Conservation (phyloP, 2,888 invertebrate species). For the Fragum sueziense region DNA sequence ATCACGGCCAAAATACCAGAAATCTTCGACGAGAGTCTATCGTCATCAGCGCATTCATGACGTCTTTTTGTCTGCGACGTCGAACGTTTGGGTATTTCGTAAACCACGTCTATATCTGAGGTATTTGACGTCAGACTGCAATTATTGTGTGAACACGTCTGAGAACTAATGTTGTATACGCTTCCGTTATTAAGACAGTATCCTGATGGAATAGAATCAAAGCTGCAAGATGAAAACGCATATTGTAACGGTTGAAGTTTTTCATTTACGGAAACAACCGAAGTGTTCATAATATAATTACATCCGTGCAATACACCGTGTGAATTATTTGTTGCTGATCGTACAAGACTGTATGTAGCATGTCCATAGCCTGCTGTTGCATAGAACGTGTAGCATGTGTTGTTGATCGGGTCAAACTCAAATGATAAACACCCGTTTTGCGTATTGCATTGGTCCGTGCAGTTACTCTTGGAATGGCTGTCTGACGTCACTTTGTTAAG, state of each 20-base stretch:
- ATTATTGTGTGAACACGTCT: neutral
- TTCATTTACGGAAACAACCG: neutral
- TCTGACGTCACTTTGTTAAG: neutral
- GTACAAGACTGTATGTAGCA: neutral
- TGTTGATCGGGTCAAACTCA: neutral
- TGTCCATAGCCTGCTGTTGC: neutral
- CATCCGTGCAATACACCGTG: neutral
- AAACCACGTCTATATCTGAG: neutral
- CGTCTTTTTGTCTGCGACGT: neutral
- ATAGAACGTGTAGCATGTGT: neutral
- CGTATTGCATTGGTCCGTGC: neutral
- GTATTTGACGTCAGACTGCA: neutral
- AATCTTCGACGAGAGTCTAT: neutral
- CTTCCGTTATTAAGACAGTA: neutral
- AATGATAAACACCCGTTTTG: neutral
- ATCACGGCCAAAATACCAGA: neutral
- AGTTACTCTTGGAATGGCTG: neutral
- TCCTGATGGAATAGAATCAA: neutral
- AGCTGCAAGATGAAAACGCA: neutral
- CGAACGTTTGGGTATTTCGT: constrained; percentile 1
- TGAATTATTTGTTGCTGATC: neutral
- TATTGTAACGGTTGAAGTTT: neutral
- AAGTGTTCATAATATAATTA: neutral
- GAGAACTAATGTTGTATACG: neutral
- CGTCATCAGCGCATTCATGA: neutral